Evolutionary conservation across 2,888 invertebrate genomes (phyloP).

Genomic region (Melipona bicolor): DNA sequence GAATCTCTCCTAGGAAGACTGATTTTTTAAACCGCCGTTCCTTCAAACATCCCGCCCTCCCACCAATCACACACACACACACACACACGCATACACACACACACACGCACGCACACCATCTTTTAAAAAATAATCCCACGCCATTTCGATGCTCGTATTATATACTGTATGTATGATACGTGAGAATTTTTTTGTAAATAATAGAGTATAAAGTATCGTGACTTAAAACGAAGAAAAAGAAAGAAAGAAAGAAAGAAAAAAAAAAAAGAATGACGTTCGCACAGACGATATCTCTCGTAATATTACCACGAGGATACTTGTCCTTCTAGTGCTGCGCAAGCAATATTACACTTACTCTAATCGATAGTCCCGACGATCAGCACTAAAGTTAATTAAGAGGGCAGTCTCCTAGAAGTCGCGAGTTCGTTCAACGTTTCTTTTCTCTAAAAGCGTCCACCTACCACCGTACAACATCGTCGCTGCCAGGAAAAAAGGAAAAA

Average conservation of each 20-base stretch:
- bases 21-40: constrained; percentile 76
- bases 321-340: constrained; percentile 65
- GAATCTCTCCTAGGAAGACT: constrained; percentile 78
- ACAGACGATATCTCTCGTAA: constrained; percentile 31
- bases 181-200: constrained; percentile 68
- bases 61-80: too few relatives aligned
- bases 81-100: too few relatives aligned
- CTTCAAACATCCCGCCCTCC: constrained; percentile 16
- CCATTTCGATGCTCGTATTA: constrained; percentile 57
- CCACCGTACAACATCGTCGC: not conserved
- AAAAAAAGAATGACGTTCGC: constrained; percentile 34
- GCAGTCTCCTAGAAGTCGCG: constrained; percentile 29
- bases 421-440: constrained; percentile 6
- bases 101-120: not conserved
- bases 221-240: constrained; percentile 20
- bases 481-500: not conserved
- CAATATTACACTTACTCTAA: constrained; percentile 72
- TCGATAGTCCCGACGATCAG: constrained; percentile 70
- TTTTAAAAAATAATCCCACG: constrained; percentile 18
- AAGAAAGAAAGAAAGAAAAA: too few relatives aligned
- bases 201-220: constrained; percentile 60
- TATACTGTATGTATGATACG: constrained; percentile 47
- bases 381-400: constrained; percentile 61
- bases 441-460: constrained; percentile 11
- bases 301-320: constrained; percentile 16